A percentile compares a stretch with the other conserved stretches of the same genome.
phyloP scores from a whole-genome alignment of 2,888 invertebrate species.

The Liopterus haemorrhoidalis region DNA sequence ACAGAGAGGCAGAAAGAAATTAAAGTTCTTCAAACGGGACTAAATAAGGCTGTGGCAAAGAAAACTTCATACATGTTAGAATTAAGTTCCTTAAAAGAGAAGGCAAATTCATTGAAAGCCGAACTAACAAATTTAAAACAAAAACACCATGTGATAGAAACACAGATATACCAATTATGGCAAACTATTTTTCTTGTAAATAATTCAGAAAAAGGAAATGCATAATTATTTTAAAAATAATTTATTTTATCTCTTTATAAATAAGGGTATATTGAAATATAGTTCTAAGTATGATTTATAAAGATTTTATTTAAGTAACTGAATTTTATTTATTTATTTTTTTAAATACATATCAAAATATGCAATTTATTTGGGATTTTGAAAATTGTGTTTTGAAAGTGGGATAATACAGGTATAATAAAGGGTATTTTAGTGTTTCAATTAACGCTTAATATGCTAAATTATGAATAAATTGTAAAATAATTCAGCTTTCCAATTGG shows the following conservation, averaged over 20 bases:
- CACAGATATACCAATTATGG: constrained; percentile 41
- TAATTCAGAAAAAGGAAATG: too few relatives aligned
- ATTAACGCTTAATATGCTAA: background rate
- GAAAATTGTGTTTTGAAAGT: too few relatives aligned
- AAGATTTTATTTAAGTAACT: background rate
- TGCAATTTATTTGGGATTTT: too few relatives aligned
- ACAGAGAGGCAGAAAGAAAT: constrained; percentile 45
- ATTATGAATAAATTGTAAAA: background rate
- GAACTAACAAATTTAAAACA: constrained; percentile 38
- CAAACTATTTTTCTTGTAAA: too few relatives aligned
- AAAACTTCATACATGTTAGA: constrained; percentile 40
- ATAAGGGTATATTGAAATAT: too few relatives aligned
- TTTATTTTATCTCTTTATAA: too few relatives aligned
- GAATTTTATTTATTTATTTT: background rate
- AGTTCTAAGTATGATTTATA: constrained; percentile 1
- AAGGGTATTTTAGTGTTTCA: background rate
- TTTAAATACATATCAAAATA: too few relatives aligned
- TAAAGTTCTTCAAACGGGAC: constrained; percentile 37
- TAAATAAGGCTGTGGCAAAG: constrained; percentile 38
- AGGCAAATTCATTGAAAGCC: constrained; percentile 39
- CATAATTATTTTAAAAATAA: too few relatives aligned
- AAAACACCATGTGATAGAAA: constrained; percentile 40
- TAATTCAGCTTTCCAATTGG: background rate
- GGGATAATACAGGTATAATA: background rate
- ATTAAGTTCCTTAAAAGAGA: constrained; percentile 39